These are phyloP conservation scores for Caenorhabditis zanzibari DNA, from an alignment of 2,888 invertebrate species.

Conservation along the genomic window DNA sequence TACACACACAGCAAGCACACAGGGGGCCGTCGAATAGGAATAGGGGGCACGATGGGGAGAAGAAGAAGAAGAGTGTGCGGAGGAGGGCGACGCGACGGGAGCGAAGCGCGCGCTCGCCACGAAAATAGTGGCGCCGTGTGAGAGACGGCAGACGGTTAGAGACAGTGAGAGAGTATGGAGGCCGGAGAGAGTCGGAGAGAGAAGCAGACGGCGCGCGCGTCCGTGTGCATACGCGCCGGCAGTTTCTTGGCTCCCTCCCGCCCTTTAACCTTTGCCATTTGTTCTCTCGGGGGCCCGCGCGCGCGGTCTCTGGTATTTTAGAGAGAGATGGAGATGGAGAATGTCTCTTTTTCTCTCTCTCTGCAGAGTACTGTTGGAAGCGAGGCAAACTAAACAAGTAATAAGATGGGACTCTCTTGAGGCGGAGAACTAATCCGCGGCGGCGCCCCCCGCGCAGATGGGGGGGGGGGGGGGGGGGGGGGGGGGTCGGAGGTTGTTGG, in stretches of 20 bases:
- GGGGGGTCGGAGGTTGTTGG: constrained; percentile 56
- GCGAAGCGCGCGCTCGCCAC: constrained; percentile 42
- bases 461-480: constrained; percentile 44
- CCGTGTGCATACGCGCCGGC: constrained; percentile 51
- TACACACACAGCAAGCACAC: constrained; percentile 47
- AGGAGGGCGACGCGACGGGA: constrained; percentile 42
- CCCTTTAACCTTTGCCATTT: constrained; percentile 63
- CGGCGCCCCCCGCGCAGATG: background rate
- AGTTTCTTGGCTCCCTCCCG: constrained; percentile 31
- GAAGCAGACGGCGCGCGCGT: constrained; percentile 18
- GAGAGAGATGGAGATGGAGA: too few relatives aligned
- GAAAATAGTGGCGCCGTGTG: constrained; percentile 56
- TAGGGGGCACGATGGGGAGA: too few relatives aligned
- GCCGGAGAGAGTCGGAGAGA: constrained; percentile 4
- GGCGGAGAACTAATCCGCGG: constrained; percentile 46
- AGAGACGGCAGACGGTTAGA: constrained; percentile 23
- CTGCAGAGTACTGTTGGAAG: constrained; percentile 46
- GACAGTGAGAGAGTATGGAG: background rate
- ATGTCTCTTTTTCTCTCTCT: constrained; percentile 26
- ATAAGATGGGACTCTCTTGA: constrained; percentile 34
- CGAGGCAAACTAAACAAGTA: constrained; percentile 61
- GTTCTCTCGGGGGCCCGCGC: background rate
- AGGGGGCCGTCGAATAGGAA: constrained; percentile 11
- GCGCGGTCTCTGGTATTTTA: constrained; percentile 39
- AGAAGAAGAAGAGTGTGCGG: constrained; percentile 53